Evolutionary conservation across 92 coral and sea anemone genomes (phyloP), one percentile per base, ranked within the genome.

Genomic region (Heteractis magnifica): DNA sequence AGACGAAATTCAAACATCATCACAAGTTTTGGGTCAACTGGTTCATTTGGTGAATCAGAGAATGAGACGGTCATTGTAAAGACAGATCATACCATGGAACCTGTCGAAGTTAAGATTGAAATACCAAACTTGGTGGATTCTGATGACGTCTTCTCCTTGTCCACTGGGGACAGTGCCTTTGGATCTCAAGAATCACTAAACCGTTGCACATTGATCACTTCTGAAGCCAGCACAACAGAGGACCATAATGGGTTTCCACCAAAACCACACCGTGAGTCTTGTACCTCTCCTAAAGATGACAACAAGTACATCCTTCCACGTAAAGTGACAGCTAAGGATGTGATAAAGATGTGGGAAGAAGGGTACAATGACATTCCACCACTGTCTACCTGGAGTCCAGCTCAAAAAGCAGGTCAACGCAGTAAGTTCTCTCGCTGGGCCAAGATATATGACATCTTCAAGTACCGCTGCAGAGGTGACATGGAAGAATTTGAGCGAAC

Each of bases 351-450:
- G 89, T 97, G 99, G 99, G 99, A 97, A 50, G 84, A 90, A 9
- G 99, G 99, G 1, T 92, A 85, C 72, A 92, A 90, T 3, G 94
- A 91, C 60, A 87, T 94, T 52, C 99, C 99, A 12, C 98, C 99
- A 0, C 91, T 97, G 0, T 87, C 94, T 13, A 88, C 90, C 34
- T 97, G 99, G 99, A 97, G 92, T 53, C 93, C 99, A 62, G 89
- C 97, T 21, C 99, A 97, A 83, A 94, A 92, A 77, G 93, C 97
- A 8, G 94, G 98, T 49, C 99, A 97, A 75, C 94, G 99, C 71
- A 97, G 99, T 80, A 97, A 97, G 84, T 94, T 97, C 80, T 97
- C 99, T 4, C 98, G 99, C n/a, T 97, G 99, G 99, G 93, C 95
- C 77, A 97, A 97, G 85, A 91, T 97, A 73, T 97, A 97, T 74